Percentiles rank a stretch among this genome's conserved stretches.
These are phyloP conservation scores for Syngnathus typhle DNA, from an alignment of 2,113 vertebrate genomes.

Conservation along the genomic window DNA sequence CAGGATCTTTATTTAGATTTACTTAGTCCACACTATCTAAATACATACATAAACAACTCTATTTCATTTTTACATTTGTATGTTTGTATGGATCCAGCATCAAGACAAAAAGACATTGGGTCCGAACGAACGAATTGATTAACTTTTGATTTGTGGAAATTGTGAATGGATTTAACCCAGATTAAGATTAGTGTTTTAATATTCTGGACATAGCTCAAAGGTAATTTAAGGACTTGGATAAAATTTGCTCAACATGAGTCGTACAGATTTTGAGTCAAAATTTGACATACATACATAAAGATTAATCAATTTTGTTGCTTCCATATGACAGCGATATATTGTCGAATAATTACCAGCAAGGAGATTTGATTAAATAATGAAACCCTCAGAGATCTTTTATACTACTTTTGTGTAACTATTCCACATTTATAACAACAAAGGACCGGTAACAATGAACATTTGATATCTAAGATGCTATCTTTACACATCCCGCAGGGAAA, in stretches of 20 bases:
- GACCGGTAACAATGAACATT: neutral
- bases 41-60: no score
- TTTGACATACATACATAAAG: neutral
- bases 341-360: neutral
- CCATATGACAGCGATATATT: neutral
- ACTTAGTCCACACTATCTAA: neutral
- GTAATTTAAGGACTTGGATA: no score
- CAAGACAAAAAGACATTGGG: neutral
- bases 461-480: neutral
- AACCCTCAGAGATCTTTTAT: neutral
- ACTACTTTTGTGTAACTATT: neutral
- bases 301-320: neutral
- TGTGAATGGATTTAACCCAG: neutral
- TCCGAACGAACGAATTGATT: neutral
- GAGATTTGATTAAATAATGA: neutral
- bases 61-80: neutral
- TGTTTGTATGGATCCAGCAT: neutral
- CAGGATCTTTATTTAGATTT: neutral
- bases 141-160: neutral
- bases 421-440: neutral
- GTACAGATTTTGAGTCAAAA: neutral
- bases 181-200: neutral
- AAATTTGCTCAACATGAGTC: no score
- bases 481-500: slow-evolving; percentile 19
- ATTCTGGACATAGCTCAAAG: no score